Evolutionary conservation across 2,888 invertebrate genomes (phyloP), one percentile per base, ranked within the genome.

Genomic region (Microctonus hyperodae): DNA sequence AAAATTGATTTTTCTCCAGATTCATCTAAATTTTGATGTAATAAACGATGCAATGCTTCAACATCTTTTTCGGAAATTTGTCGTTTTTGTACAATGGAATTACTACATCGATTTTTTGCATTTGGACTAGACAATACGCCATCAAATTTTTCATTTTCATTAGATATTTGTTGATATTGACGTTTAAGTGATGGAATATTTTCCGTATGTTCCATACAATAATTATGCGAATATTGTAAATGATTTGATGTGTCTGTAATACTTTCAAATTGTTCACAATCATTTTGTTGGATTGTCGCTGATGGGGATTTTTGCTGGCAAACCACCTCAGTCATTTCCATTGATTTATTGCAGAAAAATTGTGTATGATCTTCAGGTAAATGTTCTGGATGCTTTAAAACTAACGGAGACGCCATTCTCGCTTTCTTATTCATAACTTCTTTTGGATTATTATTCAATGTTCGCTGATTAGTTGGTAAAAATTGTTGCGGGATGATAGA

Each of bases 311-410:
- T 35, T 22, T 35, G 68, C 25, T 25, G 0, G 20, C 37, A n/a
- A 28, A 64, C 40, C 4, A 61, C 56, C 67, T 68, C 69, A 16
- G 70, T 73, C 23, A 70, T 58, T 16, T 71, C 69, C 73, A 72
- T 71, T 11, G 67, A 64, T 33, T 53, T 53, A 25, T 63, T 40
- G 9, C 64, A 55, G 11, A 61, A 51, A n/a, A 20, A 31, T 33
- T 48, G 13, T 22, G 53, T 53, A 51, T 55, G 53, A 5, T 55
- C 20, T 10, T 37, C 28, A n/a, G 3, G 2, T 23, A 23, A n/a
- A 16, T 50, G 0, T 37, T 2, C 11, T 7, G 11, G 31, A 13
- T 50, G 20, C 4, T 6, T 58, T 25, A 25, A 11, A 11, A 16
- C 23, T 31, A n/a, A 25, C 37, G 1, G 33, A 16, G 50, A 20